Conservation (phyloP, 2,888 invertebrate genomes). For the Caenorhabditis zanzibari region DNA sequence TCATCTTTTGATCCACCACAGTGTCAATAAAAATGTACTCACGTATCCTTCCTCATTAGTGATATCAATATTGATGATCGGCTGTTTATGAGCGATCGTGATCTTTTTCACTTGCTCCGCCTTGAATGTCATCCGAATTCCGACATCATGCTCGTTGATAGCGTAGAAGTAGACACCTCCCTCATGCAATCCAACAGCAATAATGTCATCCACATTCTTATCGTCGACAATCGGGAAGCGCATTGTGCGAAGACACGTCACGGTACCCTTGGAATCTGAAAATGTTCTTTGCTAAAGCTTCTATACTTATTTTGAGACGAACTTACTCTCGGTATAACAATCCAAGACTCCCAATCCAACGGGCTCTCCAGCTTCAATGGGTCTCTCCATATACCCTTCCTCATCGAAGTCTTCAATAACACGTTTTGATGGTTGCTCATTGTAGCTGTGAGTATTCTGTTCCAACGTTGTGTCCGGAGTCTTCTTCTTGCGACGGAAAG, state of each 20-base stretch:
- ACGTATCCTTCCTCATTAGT: slow-evolving; percentile 55
- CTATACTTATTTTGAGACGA: neutral
- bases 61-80: slow-evolving; percentile 40
- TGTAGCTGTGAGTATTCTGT: neutral
- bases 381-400: slow-evolving; percentile 26
- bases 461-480: neutral
- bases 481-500: slow-evolving; percentile 53
- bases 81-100: neutral
- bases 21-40: no score
- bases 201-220: slow-evolving; percentile 42
- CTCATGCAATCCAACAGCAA: slow-evolving; percentile 50
- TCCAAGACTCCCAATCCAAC: slow-evolving; percentile 8
- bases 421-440: neutral
- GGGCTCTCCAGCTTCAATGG: slow-evolving; percentile 15
- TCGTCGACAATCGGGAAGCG: slow-evolving; percentile 40
- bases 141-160: slow-evolving; percentile 37
- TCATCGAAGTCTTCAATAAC: slow-evolving; percentile 1
- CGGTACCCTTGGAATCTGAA: slow-evolving; percentile 25
- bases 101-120: slow-evolving; percentile 10
- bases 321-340: slow-evolving; percentile 10
- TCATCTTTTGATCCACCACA: no score
- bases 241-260: slow-evolving; percentile 37
- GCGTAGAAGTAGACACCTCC: slow-evolving; percentile 46
- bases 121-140: slow-evolving; percentile 25
- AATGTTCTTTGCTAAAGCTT: neutral